Base-by-base conservation (phyloP, 2,797 vertebrate species). In the Morelia viridis region DNA sequence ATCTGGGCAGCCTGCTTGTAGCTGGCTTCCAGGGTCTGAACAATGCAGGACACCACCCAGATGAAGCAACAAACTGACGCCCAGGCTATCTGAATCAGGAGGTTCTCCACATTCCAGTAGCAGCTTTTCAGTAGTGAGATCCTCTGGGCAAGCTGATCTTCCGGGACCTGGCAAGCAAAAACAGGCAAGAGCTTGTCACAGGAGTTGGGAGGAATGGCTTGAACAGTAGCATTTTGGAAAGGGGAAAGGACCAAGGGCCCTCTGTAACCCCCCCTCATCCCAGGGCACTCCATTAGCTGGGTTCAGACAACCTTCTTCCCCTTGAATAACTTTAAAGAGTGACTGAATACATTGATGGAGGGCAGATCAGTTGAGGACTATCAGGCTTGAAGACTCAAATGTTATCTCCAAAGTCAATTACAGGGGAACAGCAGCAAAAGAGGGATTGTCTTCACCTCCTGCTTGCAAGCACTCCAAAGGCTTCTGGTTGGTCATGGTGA, bases 11-110 rank as follows among this genome's bases (percentile, higher is more conserved):
- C 95, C 62, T 96, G 95, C 9, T 94, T 92, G 10, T 96, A 96
- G 68, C 94, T 92, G 0, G 89, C 93, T 87, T 96, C 95, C 83
- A 97, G 90, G 46, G 95, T 88, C 93, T 92, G 92, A 35, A 92
- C 92, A 24, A 91, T 61, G 0, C 95, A 92, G 91, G 92, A 91
- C 76, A 94, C 90, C 64, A 84, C 11, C 94, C 95, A 94, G 50
- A 94, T 94, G 88, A 96, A 2, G 0, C 93, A n/a, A 46, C 94
- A 94, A 50, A 89, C 90, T n/a, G 95, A 91, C 22, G 90, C 88
- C 95, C 95, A 96, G 17, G 64, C 46, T 13, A 90, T 0, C 10
- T 89, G 56, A 0, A 5, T 26, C 0, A 28, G 10, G 0, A 13
- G 22, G 57, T 28, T 91, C 87, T 90, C 88, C 24, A 91, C 41